Conservation (phyloP, 2,113 vertebrate genomes). For the Agelaius tricolor region DNA sequence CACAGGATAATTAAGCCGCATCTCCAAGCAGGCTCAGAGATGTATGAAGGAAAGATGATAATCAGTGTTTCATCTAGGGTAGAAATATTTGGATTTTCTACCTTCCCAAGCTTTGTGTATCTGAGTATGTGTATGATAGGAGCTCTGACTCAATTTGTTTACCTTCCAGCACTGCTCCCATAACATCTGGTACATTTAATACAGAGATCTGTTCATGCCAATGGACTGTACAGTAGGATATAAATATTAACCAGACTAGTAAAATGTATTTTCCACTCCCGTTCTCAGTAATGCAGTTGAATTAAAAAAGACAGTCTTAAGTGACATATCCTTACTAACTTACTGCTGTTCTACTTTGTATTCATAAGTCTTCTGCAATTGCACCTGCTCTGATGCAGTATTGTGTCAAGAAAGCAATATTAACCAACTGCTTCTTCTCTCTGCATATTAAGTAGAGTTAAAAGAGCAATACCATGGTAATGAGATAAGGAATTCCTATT, state of each 20-base stretch:
- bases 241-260: neutral
- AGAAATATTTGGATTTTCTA: neutral
- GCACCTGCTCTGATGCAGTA: conserved; percentile 19
- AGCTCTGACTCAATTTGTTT: conserved; percentile 15
- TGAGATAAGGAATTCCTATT: neutral
- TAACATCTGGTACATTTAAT: neutral
- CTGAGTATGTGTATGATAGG: neutral
- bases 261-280: neutral
- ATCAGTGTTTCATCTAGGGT: neutral
- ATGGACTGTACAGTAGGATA: neutral
- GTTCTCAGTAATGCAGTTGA: neutral
- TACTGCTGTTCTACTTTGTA: conserved; percentile 11
- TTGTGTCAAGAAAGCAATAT: conserved; percentile 27
- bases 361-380: conserved; percentile 32
- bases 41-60: neutral
- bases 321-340: neutral
- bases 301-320: conserved; percentile 17
- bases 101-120: neutral
- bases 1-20: fast-evolving
- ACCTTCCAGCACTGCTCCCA: neutral
- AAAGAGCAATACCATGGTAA: neutral
- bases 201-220: neutral
- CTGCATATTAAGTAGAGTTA: neutral
- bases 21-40: neutral
- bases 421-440: conserved; percentile 12